A percentile compares a stretch with the other conserved stretches of the same genome.
These are phyloP conservation scores for Xylocopa sonorina DNA, from an alignment of 1,140 invertebrate species.

Conservation along the genomic window DNA sequence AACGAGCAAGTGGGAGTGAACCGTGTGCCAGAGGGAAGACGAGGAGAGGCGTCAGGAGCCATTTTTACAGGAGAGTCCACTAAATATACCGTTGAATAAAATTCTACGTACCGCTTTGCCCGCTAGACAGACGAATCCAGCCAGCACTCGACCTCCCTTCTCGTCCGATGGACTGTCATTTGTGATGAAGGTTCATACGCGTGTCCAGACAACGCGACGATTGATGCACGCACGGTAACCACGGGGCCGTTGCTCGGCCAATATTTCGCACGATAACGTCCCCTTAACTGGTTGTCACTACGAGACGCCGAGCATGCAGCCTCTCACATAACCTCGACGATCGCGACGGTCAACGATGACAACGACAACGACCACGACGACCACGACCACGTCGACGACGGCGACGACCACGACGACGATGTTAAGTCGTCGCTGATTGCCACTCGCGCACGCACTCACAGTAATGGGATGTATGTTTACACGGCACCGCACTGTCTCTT, in stretches of 20 bases:
- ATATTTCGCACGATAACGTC: slow-evolving; percentile 10
- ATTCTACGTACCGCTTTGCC: slow-evolving; percentile 45
- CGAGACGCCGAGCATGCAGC: background rate
- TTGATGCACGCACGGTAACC: slow-evolving; percentile 21
- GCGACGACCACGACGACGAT: slow-evolving; percentile 22
- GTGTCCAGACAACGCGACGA: slow-evolving; percentile 35
- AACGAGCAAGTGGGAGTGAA: background rate
- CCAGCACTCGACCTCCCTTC: slow-evolving; percentile 52
- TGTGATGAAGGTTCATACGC: slow-evolving; percentile 57
- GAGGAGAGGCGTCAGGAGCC: slow-evolving; percentile 42
- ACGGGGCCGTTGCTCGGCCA: slow-evolving; percentile 45
- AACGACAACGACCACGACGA: background rate
- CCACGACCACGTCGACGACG: slow-evolving; percentile 21
- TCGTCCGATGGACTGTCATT: slow-evolving; percentile 58
- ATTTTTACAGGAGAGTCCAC: slow-evolving; percentile 65
- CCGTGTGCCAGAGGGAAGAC: background rate
- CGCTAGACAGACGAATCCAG: slow-evolving; percentile 59
- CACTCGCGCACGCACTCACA: slow-evolving; percentile 47
- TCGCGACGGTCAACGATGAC: slow-evolving; percentile 20
- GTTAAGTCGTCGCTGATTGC: slow-evolving; percentile 38
- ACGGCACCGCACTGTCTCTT: slow-evolving; percentile 49
- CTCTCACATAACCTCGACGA: background rate
- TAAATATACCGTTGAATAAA: slow-evolving; percentile 35
- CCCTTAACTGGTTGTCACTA: background rate
- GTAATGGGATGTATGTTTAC: slow-evolving; percentile 57